phyloP scores from a whole-genome alignment of 2,797 vertebrate species.

The Gymnoscopelus microlampas region DNA sequence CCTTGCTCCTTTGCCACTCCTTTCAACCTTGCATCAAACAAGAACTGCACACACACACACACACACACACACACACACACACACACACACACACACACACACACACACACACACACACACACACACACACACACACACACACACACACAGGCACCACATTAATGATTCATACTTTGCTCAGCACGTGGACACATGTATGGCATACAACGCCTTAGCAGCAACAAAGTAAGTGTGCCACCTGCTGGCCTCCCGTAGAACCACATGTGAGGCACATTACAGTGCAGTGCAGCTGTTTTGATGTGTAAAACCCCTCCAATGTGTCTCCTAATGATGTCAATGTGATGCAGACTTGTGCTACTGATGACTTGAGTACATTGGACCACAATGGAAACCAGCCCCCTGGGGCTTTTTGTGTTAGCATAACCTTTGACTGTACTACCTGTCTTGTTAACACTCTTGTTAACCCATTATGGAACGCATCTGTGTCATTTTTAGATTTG shows the following conservation, averaged over 20 bases:
- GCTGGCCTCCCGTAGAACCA: constrained; percentile 38
- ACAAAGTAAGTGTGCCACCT: constrained; percentile 76
- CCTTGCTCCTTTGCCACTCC: no score
- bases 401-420: no score
- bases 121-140: constrained; percentile 13
- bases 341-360: constrained; percentile 57
- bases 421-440: no score
- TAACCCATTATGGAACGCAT: no score
- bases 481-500: no score
- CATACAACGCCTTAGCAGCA: constrained; percentile 30
- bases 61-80: no score
- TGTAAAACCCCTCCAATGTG: constrained; percentile 72
- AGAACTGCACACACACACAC: neutral
- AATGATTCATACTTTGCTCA: constrained; percentile 46
- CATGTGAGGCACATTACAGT: constrained; percentile 43
- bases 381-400: no score
- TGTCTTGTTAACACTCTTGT: no score
- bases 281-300: constrained; percentile 66
- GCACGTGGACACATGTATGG: constrained; percentile 32
- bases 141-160: constrained; percentile 19
- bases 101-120: constrained; percentile 19
- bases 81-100: neutral
- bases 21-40: neutral
- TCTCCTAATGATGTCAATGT: constrained; percentile 75
- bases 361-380: no score